These are phyloP conservation scores for Meloidogyne floridensis DNA, from an alignment of 1,140 invertebrate genomes.

Conservation along the genomic window DNA sequence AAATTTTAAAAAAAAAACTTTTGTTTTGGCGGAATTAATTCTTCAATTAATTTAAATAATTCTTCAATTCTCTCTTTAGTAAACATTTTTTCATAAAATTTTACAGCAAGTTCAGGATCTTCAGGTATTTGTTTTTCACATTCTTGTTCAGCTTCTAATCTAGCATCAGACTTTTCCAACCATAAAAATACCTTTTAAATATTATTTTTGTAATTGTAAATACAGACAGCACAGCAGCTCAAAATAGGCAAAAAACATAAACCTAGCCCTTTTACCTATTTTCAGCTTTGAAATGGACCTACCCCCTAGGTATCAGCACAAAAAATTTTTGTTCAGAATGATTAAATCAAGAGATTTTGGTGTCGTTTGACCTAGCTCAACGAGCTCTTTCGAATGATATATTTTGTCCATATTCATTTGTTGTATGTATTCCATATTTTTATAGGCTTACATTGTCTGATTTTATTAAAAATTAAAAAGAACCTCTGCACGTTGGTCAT, in stretches of 20 bases:
- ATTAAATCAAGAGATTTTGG: no score
- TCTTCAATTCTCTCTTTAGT: slow-evolving; percentile 26
- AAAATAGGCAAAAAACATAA: no score
- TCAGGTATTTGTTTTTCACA: slow-evolving; percentile 28
- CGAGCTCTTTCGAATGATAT: no score
- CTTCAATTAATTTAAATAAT: slow-evolving; percentile 25
- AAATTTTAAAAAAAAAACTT: background rate
- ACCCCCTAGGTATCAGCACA: no score
- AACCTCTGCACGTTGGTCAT: slow-evolving; percentile 40
- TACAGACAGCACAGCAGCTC: no score
- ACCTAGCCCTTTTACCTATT: no score
- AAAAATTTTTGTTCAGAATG: no score
- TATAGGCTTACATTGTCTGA: no score
- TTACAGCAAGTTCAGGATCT: slow-evolving; percentile 12
- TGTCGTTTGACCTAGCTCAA: no score
- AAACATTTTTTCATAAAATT: slow-evolving; percentile 30
- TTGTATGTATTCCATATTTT: no score
- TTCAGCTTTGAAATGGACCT: no score
- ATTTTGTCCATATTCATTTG: no score
- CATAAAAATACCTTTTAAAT: slow-evolving; percentile 30
- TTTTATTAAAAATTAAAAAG: slow-evolving; percentile 8
- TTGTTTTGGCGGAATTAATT: slow-evolving; percentile 21
- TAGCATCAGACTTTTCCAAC: slow-evolving; percentile 29
- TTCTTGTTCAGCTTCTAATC: slow-evolving; percentile 18
- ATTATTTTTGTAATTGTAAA: background rate